Evolutionary conservation across 37 sponge, comb jelly and placozoan species (phyloP), one percentile per base, ranked within the genome.

Genomic region (Aplysina aerophoba): DNA sequence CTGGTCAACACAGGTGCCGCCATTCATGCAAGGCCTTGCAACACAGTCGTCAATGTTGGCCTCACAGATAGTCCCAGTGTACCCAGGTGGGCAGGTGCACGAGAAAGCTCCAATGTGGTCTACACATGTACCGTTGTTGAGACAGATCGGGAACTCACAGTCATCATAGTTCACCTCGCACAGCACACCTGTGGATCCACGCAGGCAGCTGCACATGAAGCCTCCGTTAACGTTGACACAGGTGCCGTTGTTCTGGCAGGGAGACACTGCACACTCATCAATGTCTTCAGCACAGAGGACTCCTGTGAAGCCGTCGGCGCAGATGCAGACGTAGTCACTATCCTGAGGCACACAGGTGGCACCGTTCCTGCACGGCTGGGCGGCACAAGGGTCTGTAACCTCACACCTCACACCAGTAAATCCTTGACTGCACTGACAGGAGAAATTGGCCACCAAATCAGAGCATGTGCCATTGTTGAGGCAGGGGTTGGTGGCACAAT

Each of bases 281-380:
- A 86, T 59, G 54, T 86, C 53, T 24, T 82, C 40, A 55, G 61
- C 62, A 60, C 96, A 96, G 19, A 20, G 50, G 4, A 0, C 68
- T 31, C 96, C 96, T 41, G 87, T 96, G 71, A 59, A 96, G 17
- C 92, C 95, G 8, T 31, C 35, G 13, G 34, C 50, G 80, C 94
- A 93, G 24, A 55, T 35, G 65, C 94, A 94, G 21, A 63, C 64
- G 71, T 72, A 84, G 30, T 30, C 73, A 35, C 54, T 38, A 57
- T 39, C 38, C n/a, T 62, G 56, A 8, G 35, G 39, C 15, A 61
- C 35, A 63, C 91, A 91, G 4, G 73, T 79, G 28, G 81, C 91
- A 69, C 87, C 87, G 25, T 91, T 91, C 54, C 17, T 20, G 83
- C 91, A 91, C 0, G 81, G 82, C 8, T 55, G 40, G 6, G 78